Base-by-base conservation (phyloP, 2,888 invertebrate genomes). In the Formica aserva region DNA sequence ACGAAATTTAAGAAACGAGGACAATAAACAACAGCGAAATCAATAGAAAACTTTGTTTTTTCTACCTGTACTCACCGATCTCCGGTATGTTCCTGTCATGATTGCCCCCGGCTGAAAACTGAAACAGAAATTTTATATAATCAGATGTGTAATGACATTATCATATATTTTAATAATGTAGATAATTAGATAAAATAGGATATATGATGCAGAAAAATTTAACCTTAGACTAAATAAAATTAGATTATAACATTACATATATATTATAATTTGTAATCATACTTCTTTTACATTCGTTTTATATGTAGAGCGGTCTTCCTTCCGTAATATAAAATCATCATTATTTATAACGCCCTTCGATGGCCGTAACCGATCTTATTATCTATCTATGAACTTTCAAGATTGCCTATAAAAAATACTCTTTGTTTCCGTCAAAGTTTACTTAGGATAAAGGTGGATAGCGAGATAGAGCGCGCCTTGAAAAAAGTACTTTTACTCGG, bases 21-120 rank as follows among this genome's bases (percentile, higher is more conserved):
- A 5, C 1, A n/a, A 57, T 2, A 3, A 13, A 18, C 22, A 67
- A 41, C 8, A 60, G n/a, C 8, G 13, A 83, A 74, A 77, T 11
- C 26, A 63, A 81, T 84, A 26, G 35, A 48, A 69, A 83, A 22
- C 71, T 45, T 66, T 22, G 77, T 66, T 81, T 66, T 55, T 38
- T 75, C 83, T 81, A 78, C 71, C 83, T 82, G 80, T 91, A 95
- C 96, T 96, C 95, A 96, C 96, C 96, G 93, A 95, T 95, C 94
- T 96, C 95, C 92, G 95, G 95, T 92, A 95, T 95, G 90, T 95
- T 95, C 94, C 95, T 96, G 96, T 96, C 96, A 96, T 96, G 95
- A 96, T 95, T 95, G 94, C 95, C 95, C 95, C 95, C 95, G 95
- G 95, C 95, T 92, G 95, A 95, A 94, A 96, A 96, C 96, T 96